Base-by-base conservation (phyloP, 2,888 invertebrate genomes). In the Ligdia adustata region DNA sequence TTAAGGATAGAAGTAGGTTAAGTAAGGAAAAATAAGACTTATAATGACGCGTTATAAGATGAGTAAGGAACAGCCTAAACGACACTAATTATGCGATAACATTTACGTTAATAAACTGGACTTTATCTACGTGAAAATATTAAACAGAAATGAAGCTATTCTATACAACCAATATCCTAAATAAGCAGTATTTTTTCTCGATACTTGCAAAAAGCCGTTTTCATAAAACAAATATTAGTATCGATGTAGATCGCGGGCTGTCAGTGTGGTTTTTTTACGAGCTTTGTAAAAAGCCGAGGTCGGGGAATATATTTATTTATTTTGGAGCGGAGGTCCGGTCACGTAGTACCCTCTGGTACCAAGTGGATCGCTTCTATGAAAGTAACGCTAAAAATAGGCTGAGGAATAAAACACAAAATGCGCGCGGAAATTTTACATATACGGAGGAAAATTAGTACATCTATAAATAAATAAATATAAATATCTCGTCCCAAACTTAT, bases 211-310 rank as follows among this genome's bases (percentile, higher is more conserved):
- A 64, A 62, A 55, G 52, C 46, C 46, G 41, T 72, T 69, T 68
- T 67, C 69, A 72, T 79, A 79, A 78, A 80, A 71, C 69, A 78
- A 77, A 78, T 75, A 80, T 78, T 73, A 75, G 69, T 72, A 72
- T 70, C 66, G 66, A 66, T 68, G 64, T 67, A 69, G 65, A 72
- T 73, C 67, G 68, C 60, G 46, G 58, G 60, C 68, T 72, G 70
- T 77, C 76, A 67, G 66, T 69, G 54, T 51, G 61, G 57, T 72
- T 69, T 78, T 71, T 78, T 79, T 79, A 77, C 71, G 75, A 67
- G 57, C 46, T 43, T 62, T 65, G 66, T 67, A 71, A 71, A 74
- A 64, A 64, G 49, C 51, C 60, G 32, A 38, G 56, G 57, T 40
- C 57, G 59, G 51, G 57, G 60, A 66, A 71, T 64, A 66, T 62